phyloP scores from a whole-genome alignment of 2,797 vertebrate species.

The Hipposideros larvatus region DNA sequence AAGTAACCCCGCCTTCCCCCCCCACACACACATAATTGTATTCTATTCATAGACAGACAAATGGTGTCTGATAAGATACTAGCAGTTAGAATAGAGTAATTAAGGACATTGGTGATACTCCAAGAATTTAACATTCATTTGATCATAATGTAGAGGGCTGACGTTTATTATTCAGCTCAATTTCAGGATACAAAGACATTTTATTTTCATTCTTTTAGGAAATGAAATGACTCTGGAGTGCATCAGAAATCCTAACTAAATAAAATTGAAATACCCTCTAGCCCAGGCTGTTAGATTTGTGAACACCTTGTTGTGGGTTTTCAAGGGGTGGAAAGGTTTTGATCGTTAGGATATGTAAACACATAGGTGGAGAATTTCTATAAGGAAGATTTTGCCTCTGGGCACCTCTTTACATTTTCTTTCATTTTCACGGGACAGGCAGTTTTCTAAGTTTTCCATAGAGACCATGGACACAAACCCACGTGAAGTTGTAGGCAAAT shows the following conservation, averaged over 20 bases:
- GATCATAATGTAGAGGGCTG: neutral
- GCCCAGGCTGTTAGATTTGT: neutral
- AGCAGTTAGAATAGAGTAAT: neutral
- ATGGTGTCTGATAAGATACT: constrained; percentile 3
- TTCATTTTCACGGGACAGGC: neutral
- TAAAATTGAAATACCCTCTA: constrained; percentile 25
- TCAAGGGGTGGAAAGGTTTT: neutral
- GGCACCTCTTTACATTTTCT: neutral
- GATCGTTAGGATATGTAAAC: neutral
- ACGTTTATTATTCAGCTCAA: constrained; percentile 25
- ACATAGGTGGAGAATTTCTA: neutral
- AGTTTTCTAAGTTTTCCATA: neutral
- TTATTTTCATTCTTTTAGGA: constrained; percentile 12
- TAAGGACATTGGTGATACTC: neutral
- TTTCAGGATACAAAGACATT: neutral
- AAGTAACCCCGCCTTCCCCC: neutral
- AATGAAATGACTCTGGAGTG: neutral
- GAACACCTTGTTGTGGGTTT: neutral
- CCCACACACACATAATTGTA: neutral
- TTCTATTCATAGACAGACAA: constrained; percentile 26
- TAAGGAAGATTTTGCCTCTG: neutral
- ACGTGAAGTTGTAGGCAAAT: constrained; percentile 9
- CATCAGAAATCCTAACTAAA: neutral
- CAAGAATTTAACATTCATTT: constrained; percentile 25
- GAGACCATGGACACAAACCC: neutral